phyloP scores from a whole-genome alignment of 2,113 vertebrate species.

The Phasianus colchicus region DNA sequence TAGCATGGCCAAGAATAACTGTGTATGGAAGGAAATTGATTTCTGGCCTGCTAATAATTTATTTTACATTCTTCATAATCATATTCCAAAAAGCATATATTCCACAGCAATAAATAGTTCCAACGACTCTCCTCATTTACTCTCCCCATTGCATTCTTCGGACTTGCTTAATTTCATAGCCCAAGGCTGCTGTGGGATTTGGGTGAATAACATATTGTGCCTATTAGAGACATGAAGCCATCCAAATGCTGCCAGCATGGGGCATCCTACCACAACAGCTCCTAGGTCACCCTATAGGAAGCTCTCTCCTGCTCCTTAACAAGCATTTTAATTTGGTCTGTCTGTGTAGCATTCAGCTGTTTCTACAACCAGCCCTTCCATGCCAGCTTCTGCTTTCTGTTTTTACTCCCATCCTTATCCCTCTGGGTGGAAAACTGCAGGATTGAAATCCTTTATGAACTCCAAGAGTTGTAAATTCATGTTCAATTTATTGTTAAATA shows the following conservation, averaged over 20 bases:
- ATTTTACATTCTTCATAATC: neutral
- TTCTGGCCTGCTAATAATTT: slow-evolving; percentile 1
- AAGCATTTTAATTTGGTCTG: neutral
- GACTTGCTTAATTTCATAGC: slow-evolving; percentile 10
- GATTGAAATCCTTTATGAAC: neutral
- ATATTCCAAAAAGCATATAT: neutral
- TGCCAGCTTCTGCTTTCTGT: neutral
- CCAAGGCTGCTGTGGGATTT: neutral
- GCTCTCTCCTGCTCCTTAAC: neutral
- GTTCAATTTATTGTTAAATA: neutral
- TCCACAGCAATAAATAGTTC: neutral
- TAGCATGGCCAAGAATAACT: neutral
- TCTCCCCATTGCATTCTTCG: neutral
- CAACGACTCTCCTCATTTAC: neutral
- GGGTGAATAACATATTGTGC: neutral
- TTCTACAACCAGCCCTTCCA: neutral
- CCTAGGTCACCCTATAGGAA: neutral
- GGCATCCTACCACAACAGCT: neutral
- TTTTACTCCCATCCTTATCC: neutral
- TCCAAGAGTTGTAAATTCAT: neutral
- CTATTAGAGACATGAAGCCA: neutral
- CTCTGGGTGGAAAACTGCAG: neutral
- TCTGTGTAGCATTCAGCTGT: neutral
- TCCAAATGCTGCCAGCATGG: neutral
- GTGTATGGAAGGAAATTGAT: neutral